Base-by-base conservation (phyloP, 1,140 invertebrate genomes). In the Monomorium pharaonis region DNA sequence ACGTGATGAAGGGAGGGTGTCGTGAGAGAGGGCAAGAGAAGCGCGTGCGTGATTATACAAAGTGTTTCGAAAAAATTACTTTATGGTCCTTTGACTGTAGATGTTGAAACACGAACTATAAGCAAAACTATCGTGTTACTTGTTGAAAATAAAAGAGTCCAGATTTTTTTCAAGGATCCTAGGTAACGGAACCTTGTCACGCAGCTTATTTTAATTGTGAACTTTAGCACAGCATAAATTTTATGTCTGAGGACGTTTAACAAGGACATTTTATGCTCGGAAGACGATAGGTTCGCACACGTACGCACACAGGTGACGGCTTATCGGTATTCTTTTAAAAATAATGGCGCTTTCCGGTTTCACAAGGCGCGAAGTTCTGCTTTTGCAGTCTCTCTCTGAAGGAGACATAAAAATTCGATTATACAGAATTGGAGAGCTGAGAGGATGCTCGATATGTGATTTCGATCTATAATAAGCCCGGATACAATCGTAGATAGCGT, bases 401-500 rank as follows among this genome's bases (percentile, higher is more conserved):
- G 14, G n/a, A 18, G 51, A 33, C 24, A n/a, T 5, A 18, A 63
- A 63, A 65, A 18, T 78, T 67, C n/a, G 42, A 69, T 51, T 67
- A 21, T 9, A 24, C 12, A n/a, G 18, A 60, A 58, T 67, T 37
- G 27, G 12, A 47, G 18, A 44, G n/a, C 14, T 6, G 44, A 33
- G 30, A 30, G 37, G 24, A 44, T 54, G n/a, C 14, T 44, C 67
- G 67, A 30, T 16, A 44, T 67, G 4, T 70, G 33, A 12, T 58
- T 51, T 47, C 44, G 60, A 37, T 1, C 16, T 51, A 33, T 49
- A 18, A 37, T 80, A 27, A 51, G 42, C 9, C 30, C 44, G n/a
- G 37, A 80, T 51, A 69, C n/a, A 30, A 62, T n/a, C 56, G 24
- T 33, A 62, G 74, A 16, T 76, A 51, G n/a, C 75, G 24, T 86